Conservation (phyloP, 2,888 invertebrate species). For the Clanis bilineata region DNA sequence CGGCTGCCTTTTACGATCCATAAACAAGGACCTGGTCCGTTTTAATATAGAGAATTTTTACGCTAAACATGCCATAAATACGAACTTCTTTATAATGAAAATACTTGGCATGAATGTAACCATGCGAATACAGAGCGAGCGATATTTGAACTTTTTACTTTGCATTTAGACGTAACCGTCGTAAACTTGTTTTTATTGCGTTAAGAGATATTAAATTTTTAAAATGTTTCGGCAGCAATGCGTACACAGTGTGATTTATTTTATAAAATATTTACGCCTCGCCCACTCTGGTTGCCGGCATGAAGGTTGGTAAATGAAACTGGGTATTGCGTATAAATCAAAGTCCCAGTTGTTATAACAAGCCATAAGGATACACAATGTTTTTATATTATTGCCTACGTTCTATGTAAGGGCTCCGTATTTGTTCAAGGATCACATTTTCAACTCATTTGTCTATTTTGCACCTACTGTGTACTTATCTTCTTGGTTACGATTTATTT, state of each 20-base stretch:
- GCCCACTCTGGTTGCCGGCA: not conserved
- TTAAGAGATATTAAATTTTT: conserved; percentile 1
- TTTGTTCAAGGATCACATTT: not conserved
- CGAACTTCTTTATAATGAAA: conserved; percentile 46
- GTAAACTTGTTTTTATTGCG: conserved; percentile 4
- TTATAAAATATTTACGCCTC: not conserved
- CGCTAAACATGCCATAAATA: conserved; percentile 48
- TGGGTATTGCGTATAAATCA: not conserved
- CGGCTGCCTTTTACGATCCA: conserved; percentile 47
- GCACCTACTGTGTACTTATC: too few relatives aligned
- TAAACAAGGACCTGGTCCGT: conserved; percentile 45
- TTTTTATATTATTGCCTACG: not conserved
- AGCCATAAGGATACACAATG: not conserved
- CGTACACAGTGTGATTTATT: not conserved
- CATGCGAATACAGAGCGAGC: not conserved
- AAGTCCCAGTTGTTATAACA: not conserved
- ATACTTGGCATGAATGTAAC: conserved; percentile 13
- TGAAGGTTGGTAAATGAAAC: not conserved
- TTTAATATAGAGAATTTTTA: conserved; percentile 47
- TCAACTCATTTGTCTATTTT: too few relatives aligned
- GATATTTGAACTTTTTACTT: conserved; percentile 11
- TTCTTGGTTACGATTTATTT: too few relatives aligned
- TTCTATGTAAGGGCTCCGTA: not conserved
- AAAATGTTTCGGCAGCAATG: not conserved
- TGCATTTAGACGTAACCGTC: conserved; percentile 1